phyloP scores from a whole-genome alignment of 2,797 vertebrate genomes.

The Passerculus sandwichensis region DNA sequence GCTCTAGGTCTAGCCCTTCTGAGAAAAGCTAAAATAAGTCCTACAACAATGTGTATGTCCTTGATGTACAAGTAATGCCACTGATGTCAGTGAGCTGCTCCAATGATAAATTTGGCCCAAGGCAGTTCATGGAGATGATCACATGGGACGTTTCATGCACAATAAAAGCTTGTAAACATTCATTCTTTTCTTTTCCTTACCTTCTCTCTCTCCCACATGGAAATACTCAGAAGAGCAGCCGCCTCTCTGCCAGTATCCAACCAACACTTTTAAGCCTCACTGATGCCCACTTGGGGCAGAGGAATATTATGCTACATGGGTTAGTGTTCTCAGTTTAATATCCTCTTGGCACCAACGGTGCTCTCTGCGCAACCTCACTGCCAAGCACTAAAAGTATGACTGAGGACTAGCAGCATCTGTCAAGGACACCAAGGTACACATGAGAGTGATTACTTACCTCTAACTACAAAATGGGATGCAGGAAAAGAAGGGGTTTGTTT shows the following conservation, averaged over 20 bases:
- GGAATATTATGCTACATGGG: background rate
- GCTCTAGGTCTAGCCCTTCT: constrained; percentile 1
- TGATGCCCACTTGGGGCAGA: background rate
- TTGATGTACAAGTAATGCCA: background rate
- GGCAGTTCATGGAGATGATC: constrained; percentile 34
- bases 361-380: background rate
- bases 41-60: background rate
- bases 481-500: background rate
- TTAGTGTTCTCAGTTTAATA: constrained; percentile 6
- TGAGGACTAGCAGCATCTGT: background rate
- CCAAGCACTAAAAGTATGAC: background rate
- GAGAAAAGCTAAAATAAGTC: constrained; percentile 53
- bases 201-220: background rate
- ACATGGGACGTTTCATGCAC: constrained; percentile 10
- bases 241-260: background rate
- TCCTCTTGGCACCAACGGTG: background rate
- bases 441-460: constrained; percentile 28
- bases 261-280: background rate
- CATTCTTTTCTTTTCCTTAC: constrained; percentile 21
- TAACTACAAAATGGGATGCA: background rate
- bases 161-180: constrained; percentile 53
- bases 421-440: background rate
- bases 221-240: constrained; percentile 19
- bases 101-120: constrained; percentile 49
- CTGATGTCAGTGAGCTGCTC: constrained; percentile 36